Conservation (phyloP, 2,888 invertebrate species). For the Archaeoteleia sp. region DNA sequence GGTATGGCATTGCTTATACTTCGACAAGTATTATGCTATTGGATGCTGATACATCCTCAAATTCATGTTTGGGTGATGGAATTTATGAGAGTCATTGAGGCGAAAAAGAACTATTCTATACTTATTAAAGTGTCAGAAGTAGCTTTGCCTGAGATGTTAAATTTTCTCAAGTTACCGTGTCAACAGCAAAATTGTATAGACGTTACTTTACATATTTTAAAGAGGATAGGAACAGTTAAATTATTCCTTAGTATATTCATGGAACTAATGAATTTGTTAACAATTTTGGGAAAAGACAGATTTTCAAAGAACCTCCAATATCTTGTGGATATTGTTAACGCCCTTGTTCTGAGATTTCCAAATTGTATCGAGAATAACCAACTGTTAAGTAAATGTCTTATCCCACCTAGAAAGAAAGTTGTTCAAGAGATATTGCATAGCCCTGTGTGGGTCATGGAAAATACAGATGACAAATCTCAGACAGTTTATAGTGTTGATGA, state of each 20-base stretch:
- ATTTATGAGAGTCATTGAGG: constrained; percentile 80
- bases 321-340: constrained; percentile 78
- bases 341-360: constrained; percentile 77
- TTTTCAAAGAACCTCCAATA: constrained; percentile 77
- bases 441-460: constrained; percentile 72
- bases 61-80: constrained; percentile 82
- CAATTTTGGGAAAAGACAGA: constrained; percentile 78
- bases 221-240: constrained; percentile 78
- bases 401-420: constrained; percentile 62
- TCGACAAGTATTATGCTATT: constrained; percentile 78
- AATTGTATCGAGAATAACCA: constrained; percentile 66
- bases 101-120: constrained; percentile 76
- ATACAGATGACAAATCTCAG: constrained; percentile 45
- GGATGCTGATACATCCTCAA: constrained; percentile 80
- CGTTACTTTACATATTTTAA: constrained; percentile 81
- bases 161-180: constrained; percentile 77
- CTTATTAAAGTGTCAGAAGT: constrained; percentile 80
- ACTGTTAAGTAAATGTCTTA: constrained; percentile 67
- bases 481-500: constrained; percentile 57
- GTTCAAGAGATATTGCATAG: constrained; percentile 68
- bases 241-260: too few relatives aligned
- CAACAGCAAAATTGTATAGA: constrained; percentile 78
- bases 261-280: too few relatives aligned
- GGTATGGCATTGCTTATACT: not conserved
- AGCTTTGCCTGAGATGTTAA: constrained; percentile 79